Base-by-base conservation (phyloP, 1,140 invertebrate species). In the Rhyzopertha dominica region DNA sequence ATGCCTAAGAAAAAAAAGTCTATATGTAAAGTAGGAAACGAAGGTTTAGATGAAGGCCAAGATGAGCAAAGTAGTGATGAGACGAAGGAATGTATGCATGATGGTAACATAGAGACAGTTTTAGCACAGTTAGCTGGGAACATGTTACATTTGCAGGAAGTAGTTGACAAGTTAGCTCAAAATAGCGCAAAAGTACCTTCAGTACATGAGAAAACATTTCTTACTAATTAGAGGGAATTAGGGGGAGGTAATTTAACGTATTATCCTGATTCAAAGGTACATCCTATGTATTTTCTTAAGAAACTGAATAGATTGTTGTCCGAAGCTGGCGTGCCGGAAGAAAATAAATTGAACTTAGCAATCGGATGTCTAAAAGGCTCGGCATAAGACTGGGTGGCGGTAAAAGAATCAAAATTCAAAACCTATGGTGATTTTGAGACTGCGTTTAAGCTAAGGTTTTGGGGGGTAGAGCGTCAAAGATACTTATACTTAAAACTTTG, bases 221-320 rank as follows among this genome's bases (percentile, higher is more conserved):
- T 39, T 25, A 26, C 17, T 17, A 39, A 39, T 26, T 39, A 22
- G 36, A 39, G 36, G 17, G 36, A 39, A 16, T n/a, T 39, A 26
- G 36, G 36, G 17, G 36, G 36, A 8, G 26, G 4, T 4, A 39
- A 25, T n/a, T 39, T 39, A 16, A 22, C 18, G n/a, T 39, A 26
- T 39, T 22, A 26, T 39, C 17, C 13, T 13, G 17, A 22, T 12
- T n/a, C 18, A 4, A 39, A 39, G 17, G 18, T 39, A 13, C 36
- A 39, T 25, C 18, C 36, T 39, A 22, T 22, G 5, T 9, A 25
- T 10, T 39, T 39, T 39, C 26, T 39, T 13, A 39, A 25, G 5
- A 25, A 39, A 29, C 26, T 39, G 16, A 25, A 39, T 29, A 39
- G 26, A 29, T 10, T 39, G 13, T 39, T 39, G 9, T 3, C n/a